phyloP scores from a whole-genome alignment of 2,113 vertebrate genomes.

The Syngnathus typhle region DNA sequence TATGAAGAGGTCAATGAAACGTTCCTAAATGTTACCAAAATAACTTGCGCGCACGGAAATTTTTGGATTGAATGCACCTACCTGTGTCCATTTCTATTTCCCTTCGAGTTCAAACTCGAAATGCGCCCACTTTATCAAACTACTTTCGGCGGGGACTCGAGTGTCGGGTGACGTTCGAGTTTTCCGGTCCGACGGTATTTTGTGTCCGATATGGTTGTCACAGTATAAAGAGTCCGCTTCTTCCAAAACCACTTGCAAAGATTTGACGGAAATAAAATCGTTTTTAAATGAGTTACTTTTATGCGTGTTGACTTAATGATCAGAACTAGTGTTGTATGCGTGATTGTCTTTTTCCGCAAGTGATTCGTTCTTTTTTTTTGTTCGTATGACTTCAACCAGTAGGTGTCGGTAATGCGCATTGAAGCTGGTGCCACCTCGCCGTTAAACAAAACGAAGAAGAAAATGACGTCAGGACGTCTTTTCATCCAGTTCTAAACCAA shows the following conservation, averaged over 20 bases:
- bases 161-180: not conserved
- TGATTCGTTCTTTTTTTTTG: too few species aligned
- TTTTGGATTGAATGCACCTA: not conserved
- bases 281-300: not conserved
- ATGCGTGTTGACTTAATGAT: too few species aligned
- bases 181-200: not conserved
- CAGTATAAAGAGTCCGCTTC: not conserved
- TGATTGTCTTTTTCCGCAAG: too few species aligned
- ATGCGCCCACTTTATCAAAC: not conserved
- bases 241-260: not conserved
- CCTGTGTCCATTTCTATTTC: slow-evolving; percentile 1
- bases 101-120: not conserved
- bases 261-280: not conserved
- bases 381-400: too few species aligned
- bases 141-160: not conserved
- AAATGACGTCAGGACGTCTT: too few species aligned
- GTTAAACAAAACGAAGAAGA: too few species aligned
- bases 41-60: not conserved
- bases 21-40: not conserved
- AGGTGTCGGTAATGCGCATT: too few species aligned
- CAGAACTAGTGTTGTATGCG: too few species aligned
- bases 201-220: not conserved
- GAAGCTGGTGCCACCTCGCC: too few species aligned
- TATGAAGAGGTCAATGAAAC: not conserved
- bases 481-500: too few species aligned